These are phyloP conservation scores for Rhegmatorhina hoffmannsi DNA, from an alignment of 2,113 vertebrate genomes.

Conservation along the genomic window DNA sequence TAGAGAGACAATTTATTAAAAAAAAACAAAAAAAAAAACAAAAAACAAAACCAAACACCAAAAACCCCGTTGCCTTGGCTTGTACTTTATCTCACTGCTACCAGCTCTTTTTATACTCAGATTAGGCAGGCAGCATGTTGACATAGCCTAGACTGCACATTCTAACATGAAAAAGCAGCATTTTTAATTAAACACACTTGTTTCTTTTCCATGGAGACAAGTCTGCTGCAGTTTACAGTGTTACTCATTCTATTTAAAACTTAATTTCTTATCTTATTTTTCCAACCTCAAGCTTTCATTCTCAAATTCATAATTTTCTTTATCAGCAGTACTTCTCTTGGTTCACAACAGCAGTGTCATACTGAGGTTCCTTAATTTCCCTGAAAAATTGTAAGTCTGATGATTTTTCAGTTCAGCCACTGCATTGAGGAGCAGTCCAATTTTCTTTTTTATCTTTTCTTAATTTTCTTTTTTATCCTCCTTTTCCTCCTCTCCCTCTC, in stretches of 20 bases:
- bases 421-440: background rate
- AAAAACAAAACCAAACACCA: background rate
- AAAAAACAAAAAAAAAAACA: too few relatives aligned
- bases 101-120: background rate
- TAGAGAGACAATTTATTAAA: background rate
- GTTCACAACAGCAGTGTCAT: background rate
- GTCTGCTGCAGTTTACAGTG: background rate
- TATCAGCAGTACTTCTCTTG: background rate
- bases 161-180: constrained; percentile 17
- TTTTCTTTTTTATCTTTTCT: background rate
- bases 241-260: background rate
- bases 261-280: background rate
- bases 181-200: constrained; percentile 21
- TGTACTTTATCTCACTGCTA: constrained; percentile 22
- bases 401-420: background rate
- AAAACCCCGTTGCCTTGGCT: background rate
- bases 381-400: background rate
- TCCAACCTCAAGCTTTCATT: background rate
- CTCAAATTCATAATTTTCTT: background rate
- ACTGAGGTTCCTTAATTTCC: background rate
- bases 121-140: constrained; percentile 5
- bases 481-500: too few relatives aligned
- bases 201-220: background rate
- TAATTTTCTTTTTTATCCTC: too few relatives aligned
- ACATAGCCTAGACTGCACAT: background rate